phyloP scores from a whole-genome alignment of 2,888 invertebrate species.

The Parthenolecanium corni region DNA sequence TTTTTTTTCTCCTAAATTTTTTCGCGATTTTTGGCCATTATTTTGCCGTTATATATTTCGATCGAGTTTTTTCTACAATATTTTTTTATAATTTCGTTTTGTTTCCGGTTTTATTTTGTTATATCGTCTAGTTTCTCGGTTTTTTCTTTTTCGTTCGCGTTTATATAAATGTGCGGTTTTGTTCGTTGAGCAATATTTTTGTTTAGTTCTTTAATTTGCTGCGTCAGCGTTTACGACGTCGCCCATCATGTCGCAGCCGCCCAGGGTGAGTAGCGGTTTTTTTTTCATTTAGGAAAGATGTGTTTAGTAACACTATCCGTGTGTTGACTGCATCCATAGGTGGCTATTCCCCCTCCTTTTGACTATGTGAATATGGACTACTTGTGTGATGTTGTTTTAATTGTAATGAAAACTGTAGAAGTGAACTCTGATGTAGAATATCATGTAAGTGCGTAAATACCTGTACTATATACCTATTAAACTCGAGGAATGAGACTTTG shows the following conservation, averaged over 20 bases:
- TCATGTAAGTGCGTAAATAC: too few relatives aligned
- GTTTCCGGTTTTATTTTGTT: neutral
- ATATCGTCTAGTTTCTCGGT: neutral
- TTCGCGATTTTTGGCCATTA: neutral
- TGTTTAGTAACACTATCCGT: too few relatives aligned
- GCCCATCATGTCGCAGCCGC: slow-evolving; percentile 28
- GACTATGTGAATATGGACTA: too few relatives aligned
- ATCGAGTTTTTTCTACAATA: neutral
- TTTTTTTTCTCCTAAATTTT: neutral
- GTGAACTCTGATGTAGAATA: too few relatives aligned
- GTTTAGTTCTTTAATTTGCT: neutral
- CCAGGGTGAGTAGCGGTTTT: slow-evolving; percentile 18
- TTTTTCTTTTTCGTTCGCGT: neutral
- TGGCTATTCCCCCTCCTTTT: too few relatives aligned
- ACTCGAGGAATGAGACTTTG: too few relatives aligned
- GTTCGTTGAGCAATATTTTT: neutral
- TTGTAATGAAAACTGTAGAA: too few relatives aligned
- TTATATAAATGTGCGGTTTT: slow-evolving; percentile 20
- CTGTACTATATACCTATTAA: too few relatives aligned
- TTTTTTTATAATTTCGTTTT: neutral
- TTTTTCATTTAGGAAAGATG: neutral
- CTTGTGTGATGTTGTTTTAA: too few relatives aligned
- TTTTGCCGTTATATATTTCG: slow-evolving; percentile 9
- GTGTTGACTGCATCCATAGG: too few relatives aligned
- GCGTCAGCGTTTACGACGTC: slow-evolving; percentile 19